Base-by-base conservation (phyloP, 2,888 invertebrate genomes). In the Drosophila tanythrix region DNA sequence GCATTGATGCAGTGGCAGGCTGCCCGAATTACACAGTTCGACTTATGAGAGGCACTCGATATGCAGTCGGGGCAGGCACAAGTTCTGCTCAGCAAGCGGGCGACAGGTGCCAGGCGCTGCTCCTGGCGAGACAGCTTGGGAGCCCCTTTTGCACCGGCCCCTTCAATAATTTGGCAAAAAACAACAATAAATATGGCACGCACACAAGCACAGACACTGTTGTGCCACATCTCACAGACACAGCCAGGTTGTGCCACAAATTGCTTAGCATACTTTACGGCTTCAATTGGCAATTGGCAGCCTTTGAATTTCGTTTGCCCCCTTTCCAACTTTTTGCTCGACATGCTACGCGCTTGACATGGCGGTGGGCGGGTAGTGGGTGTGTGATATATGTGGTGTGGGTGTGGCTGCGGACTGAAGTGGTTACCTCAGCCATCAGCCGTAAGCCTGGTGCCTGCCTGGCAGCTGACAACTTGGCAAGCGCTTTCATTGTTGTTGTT, bases 221-320 rank as follows among this genome's bases (percentile, higher is more conserved):
- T 77, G 72, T 77, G 70, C 73, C 27, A 31, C 29, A 65, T n/a
- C 65, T 50, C 55, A 29, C 66, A 68, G 29, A 2, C 18, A 46
- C 56, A 65, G 58, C 53, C 51, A 60, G 66, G 67, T 71, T 76
- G 78, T 78, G 70, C 69, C 63, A 78, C 81, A 85, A 85, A 85
- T 85, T 90, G 90, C 85, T 89, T 85, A 89, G 85, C 85, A 85
- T 90, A 85, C 85, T 85, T 85, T 85, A 90, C 84, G 90, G 90
- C 85, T 85, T 85, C 85, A 85, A 90, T 85, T 85, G 85, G 90
- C 85, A 85, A 85, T 90, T 85, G 85, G 90, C 89, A 90, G 85
- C 82, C 88, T 90, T 85, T 85, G 90, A 90, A 89, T 88, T 83
- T 85, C 68, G 82, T 58, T 71, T 27, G 27, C 27, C 2, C 3